Evolutionary conservation across 2,113 vertebrate species (phyloP), one percentile per base, ranked within the genome.

Genomic region (Pan paniscus): DNA sequence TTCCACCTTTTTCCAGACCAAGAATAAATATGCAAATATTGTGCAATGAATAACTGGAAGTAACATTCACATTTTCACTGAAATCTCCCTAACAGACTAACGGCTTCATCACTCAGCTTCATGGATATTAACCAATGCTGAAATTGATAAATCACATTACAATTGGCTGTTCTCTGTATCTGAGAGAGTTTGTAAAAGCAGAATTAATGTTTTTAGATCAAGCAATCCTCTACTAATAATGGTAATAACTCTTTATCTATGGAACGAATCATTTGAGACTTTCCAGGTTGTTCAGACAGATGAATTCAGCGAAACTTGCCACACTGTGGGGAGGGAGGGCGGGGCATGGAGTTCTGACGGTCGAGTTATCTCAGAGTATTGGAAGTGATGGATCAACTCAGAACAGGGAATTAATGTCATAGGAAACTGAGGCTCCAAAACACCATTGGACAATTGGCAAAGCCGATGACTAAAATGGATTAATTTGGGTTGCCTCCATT

Each of bases 121-220:
- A 38, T 93, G 75, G 43, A 27, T 52, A 59, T 90, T 88, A 86
- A 90, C 67, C 82, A 70, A 95, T 82, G 84, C 78, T 82, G 76
- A 94, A 91, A 87, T 92, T 96, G 84, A 96, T 96, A 95, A 94
- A 86, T 95, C 81, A 93, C 72, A 52, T 55, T 83, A 52, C 52
- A 90, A 68, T 55, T 87, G 83, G 67, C 50, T 8, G n/a, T 88
- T 95, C 81, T 96, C 61, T 95, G 9, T 85, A 85, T 88, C 79
- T 64, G 82, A 95, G 78, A 90, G 67, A 90, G 40, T 89, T 91
- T 95, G 12, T 68, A 72, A 96, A 94, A 86, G 68, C 0, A 0
- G 76, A 93, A 78, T 96, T 95, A 90, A 88, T 88, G 67, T 90
- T 86, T 97, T 84, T 88, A 87, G 35, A 48, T 90, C 50, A 96